Evolutionary conservation across 2,888 invertebrate species (phyloP).

Genomic region (Sipha maydis): DNA sequence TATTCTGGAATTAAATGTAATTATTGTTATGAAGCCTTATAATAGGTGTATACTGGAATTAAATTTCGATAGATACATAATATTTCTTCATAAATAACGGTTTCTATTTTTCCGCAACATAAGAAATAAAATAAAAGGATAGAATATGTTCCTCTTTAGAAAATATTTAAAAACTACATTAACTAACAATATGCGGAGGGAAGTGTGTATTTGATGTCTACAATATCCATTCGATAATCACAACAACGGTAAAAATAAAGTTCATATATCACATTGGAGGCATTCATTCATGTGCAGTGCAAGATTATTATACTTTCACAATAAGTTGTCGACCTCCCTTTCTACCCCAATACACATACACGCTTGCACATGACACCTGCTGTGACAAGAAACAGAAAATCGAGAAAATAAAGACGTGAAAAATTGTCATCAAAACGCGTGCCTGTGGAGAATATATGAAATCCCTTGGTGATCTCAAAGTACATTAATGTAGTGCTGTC

Average conservation of each 20-base stretch:
- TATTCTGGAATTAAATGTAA: too few species aligned
- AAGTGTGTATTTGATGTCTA: not conserved
- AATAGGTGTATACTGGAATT: too few species aligned
- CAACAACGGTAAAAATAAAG: not conserved
- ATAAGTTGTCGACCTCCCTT: not conserved
- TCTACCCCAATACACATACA: too few species aligned
- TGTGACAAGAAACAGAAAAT: not conserved
- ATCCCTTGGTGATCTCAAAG: slow-evolving; percentile 25
- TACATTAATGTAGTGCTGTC: slow-evolving; percentile 6
- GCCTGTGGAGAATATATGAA: not conserved
- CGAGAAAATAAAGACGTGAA: slow-evolving; percentile 27
- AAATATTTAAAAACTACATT: too few species aligned
- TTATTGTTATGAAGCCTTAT: too few species aligned
- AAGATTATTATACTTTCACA: not conserved
- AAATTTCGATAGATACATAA: too few species aligned
- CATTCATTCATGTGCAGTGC: not conserved
- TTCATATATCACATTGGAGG: not conserved
- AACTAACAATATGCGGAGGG: too few species aligned
- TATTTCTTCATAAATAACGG: too few species aligned
- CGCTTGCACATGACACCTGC: not conserved
- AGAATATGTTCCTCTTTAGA: too few species aligned
- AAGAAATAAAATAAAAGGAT: too few species aligned
- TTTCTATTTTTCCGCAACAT: too few species aligned
- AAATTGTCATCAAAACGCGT: slow-evolving; percentile 26
- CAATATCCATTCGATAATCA: not conserved